phyloP scores from a whole-genome alignment of 2,888 invertebrate species.

The Cephus sareptanus region DNA sequence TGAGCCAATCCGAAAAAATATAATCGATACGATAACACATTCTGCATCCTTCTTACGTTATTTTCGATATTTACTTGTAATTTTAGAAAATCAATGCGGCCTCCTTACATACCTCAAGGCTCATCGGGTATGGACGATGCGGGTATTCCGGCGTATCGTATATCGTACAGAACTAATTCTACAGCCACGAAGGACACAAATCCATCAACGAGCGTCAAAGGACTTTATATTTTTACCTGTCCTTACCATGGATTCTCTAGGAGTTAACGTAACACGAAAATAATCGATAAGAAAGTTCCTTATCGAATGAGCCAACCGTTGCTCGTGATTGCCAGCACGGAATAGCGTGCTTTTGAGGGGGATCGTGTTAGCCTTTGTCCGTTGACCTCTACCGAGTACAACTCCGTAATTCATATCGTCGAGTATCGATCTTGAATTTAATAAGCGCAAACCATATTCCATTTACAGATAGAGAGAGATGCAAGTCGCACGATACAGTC shows the following conservation, averaged over 20 bases:
- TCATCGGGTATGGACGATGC: slow-evolving; percentile 2
- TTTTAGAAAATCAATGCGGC: slow-evolving; percentile 33
- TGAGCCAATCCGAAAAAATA: not conserved
- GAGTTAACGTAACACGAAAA: not conserved
- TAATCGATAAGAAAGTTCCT: not conserved
- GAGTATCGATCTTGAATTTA: not conserved
- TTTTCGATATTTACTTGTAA: slow-evolving; percentile 21
- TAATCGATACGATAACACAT: not conserved
- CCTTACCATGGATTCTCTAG: not conserved
- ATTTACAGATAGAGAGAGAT: not conserved
- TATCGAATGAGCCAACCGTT: not conserved
- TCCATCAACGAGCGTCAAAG: not conserved
- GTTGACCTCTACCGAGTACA: not conserved
- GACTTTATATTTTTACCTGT: not conserved
- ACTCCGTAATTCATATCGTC: not conserved
- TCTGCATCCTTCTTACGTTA: not conserved
- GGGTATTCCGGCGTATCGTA: not conserved
- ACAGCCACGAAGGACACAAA: not conserved
- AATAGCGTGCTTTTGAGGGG: not conserved
- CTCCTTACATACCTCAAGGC: slow-evolving; percentile 10
- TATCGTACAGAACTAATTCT: not conserved
- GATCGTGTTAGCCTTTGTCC: not conserved
- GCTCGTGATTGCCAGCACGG: not conserved
- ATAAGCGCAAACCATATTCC: not conserved
- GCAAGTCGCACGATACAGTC: not conserved